Base-by-base conservation (phyloP, 2,113 vertebrate genomes). In the Strigops habroptila region DNA sequence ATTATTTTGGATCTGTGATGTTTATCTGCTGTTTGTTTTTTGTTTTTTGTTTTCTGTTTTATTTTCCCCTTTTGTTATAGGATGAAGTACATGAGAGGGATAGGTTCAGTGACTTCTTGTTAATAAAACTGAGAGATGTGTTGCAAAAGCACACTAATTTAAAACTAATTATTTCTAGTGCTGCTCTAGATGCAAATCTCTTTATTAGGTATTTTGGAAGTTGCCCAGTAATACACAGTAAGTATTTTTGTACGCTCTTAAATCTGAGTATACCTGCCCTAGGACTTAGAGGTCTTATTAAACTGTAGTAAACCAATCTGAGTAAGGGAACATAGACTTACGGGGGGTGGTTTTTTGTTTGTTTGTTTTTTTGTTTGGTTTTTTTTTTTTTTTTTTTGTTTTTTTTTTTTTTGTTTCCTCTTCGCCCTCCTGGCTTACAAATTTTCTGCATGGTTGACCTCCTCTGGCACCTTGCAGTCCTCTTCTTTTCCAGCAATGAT, bases 11-110 rank as follows among this genome's bases (percentile, higher is more conserved):
- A 25, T 85, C 39, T 65, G 10, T 88, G 63, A 33, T 69, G 5
- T 73, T 81, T 62, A 37, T 18, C 1, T 80, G 10, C 27, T 93
- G 82, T 48, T 59, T 59, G 57, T 59, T 59, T 37, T 93, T 59
- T 59, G 57, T 59, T 59, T 37, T 93, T 62, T 90, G 28, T 37
- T 11, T 62, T 73, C 57, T 59, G 51, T 52, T 52, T n/a, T 92
- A 95, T 65, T 67, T 17, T 90, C 82, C 78, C 44, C 82, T 53
- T 93, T 90, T 97, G 10, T 64, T 88, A 76, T 48, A 99, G 99
- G 99, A 99, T 96, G 99, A 99, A 98, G 99, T 99, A 37, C 99
- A 99, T 43, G 99, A 99, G 97, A 98, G 99, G 13, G 99, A 99
- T 93, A 98, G 99, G 57, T 98, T 99, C 95, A 99, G 99, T 41